These are phyloP conservation scores for Poicephalus gulielmi DNA, from an alignment of 2,113 vertebrate genomes.

Conservation along the genomic window DNA sequence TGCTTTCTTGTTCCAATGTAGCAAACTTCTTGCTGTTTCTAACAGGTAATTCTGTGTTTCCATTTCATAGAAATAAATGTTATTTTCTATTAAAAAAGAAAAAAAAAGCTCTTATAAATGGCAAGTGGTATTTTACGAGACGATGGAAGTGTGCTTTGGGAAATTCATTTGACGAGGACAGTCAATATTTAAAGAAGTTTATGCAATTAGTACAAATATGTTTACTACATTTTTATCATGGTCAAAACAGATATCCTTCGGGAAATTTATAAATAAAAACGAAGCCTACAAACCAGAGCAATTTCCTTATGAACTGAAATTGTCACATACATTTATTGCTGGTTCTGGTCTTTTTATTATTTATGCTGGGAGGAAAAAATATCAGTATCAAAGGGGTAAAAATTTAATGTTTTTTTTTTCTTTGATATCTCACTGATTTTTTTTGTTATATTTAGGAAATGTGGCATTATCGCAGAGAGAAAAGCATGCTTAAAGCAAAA, in stretches of 20 bases:
- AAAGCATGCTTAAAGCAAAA: neutral
- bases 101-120: constrained; percentile 12
- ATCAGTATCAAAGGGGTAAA: neutral
- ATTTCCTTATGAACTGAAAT: neutral
- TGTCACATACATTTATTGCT: neutral
- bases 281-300: neutral
- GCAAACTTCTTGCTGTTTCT: constrained; percentile 73
- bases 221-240: constrained; percentile 43
- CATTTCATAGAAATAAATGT: constrained; percentile 98
- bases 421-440: accelerated
- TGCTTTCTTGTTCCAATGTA: constrained; percentile 78
- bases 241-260: neutral
- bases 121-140: constrained; percentile 48
- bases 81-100: constrained; percentile 87
- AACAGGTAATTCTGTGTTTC: constrained; percentile 85
- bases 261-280: constrained; percentile 10
- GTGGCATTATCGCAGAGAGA: neutral
- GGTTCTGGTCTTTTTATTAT: neutral
- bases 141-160: neutral
- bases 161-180: neutral
- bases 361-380: accelerated
- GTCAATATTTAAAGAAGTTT: constrained; percentile 37
- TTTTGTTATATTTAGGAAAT: neutral
- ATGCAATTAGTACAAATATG: neutral
- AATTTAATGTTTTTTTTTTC: neutral